These are phyloP conservation scores for Mimachlamys varia DNA, from an alignment of 2,888 invertebrate genomes.

Conservation along the genomic window DNA sequence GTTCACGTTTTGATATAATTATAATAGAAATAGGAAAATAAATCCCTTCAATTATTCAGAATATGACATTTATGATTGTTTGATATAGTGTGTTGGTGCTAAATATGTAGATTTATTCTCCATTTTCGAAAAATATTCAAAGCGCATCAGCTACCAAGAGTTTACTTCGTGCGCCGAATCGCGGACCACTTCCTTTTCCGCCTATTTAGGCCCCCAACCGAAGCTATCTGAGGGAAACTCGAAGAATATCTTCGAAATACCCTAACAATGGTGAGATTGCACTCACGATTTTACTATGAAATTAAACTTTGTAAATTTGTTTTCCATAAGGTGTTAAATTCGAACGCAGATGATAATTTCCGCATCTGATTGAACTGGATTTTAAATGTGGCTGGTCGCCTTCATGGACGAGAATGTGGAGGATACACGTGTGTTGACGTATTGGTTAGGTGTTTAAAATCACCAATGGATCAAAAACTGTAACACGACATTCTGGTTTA, in stretches of 20 bases:
- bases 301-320: neutral
- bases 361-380: neutral
- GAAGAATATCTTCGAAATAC: conserved; percentile 60
- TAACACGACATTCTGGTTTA: neutral
- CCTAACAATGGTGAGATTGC: conserved; percentile 62
- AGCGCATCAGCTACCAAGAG: neutral
- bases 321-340: neutral
- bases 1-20: no score
- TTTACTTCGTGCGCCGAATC: neutral
- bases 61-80: no score
- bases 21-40: no score
- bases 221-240: conserved; percentile 69
- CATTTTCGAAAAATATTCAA: no score
- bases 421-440: neutral
- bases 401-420: neutral
- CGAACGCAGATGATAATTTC: neutral
- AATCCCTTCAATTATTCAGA: no score
- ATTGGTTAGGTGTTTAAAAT: neutral
- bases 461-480: neutral
- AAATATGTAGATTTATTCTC: no score
- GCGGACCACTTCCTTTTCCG: conserved; percentile 69
- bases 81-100: no score
- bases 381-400: neutral
- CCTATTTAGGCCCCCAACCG: conserved; percentile 70
- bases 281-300: conserved; percentile 8